phyloP scores from a whole-genome alignment of 1,140 invertebrate species.

The Dreissena polymorpha region DNA sequence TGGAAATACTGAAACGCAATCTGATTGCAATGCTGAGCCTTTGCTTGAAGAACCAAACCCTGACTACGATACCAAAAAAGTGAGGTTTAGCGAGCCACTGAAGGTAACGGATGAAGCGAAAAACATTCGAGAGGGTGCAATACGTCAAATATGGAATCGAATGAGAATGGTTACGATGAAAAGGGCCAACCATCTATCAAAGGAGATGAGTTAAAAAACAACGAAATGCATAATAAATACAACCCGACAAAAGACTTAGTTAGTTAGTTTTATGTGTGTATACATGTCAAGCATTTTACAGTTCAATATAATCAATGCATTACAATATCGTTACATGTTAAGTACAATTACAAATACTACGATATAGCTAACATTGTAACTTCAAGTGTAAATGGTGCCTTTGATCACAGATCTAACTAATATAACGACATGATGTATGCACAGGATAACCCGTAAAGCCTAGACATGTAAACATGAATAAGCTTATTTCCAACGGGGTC shows the following conservation, averaged over 20 bases:
- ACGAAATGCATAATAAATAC: not conserved
- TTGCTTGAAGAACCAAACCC: constrained; percentile 55
- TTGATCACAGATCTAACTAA: too few species aligned
- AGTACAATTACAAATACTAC: too few species aligned
- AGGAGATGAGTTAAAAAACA: constrained; percentile 10
- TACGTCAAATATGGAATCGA: not conserved
- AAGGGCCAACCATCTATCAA: not conserved
- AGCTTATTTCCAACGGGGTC: too few species aligned
- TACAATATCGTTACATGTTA: too few species aligned
- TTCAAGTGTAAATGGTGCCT: too few species aligned
- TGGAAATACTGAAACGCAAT: not conserved
- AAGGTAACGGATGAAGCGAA: constrained; percentile 41
- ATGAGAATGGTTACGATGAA: not conserved
- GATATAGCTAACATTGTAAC: too few species aligned
- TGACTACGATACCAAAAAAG: constrained; percentile 55
- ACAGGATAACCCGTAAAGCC: too few species aligned
- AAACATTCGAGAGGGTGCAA: not conserved
- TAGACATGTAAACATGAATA: too few species aligned
- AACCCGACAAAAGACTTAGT: constrained; percentile 1
- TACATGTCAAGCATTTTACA: too few species aligned
- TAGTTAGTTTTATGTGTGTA: too few species aligned
- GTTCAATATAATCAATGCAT: too few species aligned
- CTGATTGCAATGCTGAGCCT: not conserved
- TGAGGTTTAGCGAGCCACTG: constrained; percentile 51
- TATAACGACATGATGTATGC: too few species aligned